These are phyloP conservation scores for Aricia agestis DNA, from an alignment of 1,140 invertebrate species.

Conservation along the genomic window DNA sequence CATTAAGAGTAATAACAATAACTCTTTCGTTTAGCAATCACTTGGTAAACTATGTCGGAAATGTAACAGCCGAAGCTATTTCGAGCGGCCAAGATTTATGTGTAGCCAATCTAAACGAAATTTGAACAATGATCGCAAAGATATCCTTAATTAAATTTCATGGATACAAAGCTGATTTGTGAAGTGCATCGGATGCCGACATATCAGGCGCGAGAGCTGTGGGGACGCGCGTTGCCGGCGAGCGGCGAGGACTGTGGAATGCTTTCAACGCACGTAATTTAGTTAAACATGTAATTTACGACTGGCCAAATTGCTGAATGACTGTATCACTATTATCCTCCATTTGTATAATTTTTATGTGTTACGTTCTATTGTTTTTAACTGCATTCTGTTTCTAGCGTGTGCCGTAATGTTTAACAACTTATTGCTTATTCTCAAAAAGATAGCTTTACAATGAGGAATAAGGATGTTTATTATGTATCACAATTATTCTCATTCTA, in stretches of 20 bases:
- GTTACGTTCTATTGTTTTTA: neutral
- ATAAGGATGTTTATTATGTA: too few relatives aligned
- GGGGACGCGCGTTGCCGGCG: constrained; percentile 42
- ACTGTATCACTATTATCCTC: constrained; percentile 15
- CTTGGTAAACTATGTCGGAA: neutral
- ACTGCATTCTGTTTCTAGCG: neutral
- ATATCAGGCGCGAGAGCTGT: constrained; percentile 53
- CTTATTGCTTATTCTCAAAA: too few relatives aligned
- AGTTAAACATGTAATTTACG: constrained; percentile 75
- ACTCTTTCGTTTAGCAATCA: neutral
- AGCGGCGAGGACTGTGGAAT: constrained; percentile 55
- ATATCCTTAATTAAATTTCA: constrained; percentile 58
- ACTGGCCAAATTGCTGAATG: constrained; percentile 64
- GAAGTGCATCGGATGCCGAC: constrained; percentile 54
- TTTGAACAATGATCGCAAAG: constrained; percentile 36
- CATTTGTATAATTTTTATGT: neutral
- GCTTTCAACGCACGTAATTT: constrained; percentile 72
- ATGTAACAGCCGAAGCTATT: neutral
- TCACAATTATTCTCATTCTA: too few relatives aligned
- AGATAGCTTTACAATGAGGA: too few relatives aligned
- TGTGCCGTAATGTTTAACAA: too few relatives aligned
- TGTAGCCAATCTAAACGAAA: neutral
- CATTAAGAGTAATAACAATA: neutral
- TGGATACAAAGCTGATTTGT: constrained; percentile 65
- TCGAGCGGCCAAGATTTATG: neutral